Evolutionary conservation across 1,140 invertebrate species (phyloP).

Genomic region (Hycleus cichorii): DNA sequence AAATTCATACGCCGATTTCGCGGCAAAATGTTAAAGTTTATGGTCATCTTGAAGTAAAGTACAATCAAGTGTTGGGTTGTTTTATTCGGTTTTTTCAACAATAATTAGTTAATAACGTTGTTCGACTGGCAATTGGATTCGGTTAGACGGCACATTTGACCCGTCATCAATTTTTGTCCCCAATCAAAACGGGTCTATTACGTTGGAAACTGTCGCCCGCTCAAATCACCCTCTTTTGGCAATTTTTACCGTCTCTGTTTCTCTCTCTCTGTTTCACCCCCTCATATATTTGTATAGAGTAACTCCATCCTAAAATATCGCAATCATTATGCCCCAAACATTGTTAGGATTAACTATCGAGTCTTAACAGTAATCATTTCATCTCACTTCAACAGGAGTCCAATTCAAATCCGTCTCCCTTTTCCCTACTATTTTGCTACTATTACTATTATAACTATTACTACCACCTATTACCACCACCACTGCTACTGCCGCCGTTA

Average conservation of each 20-base stretch:
- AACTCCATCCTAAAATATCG: conserved; percentile 13
- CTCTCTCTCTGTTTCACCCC: background rate
- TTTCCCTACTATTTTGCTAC: background rate
- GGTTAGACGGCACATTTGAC: background rate
- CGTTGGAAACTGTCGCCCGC: background rate
- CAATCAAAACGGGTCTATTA: conserved; percentile 10
- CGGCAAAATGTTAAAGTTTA: too few species aligned
- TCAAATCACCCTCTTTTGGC: too few species aligned
- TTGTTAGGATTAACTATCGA: conserved; percentile 26
- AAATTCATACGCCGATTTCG: too few species aligned
- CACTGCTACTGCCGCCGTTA: background rate
- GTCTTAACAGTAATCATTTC: conserved; percentile 24
- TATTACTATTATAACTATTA: background rate
- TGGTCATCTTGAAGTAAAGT: too few species aligned
- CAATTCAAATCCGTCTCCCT: background rate
- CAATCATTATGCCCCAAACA: conserved; percentile 15
- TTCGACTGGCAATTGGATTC: too few species aligned
- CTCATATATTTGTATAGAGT: background rate
- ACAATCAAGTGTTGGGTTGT: too few species aligned
- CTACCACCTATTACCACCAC: background rate
- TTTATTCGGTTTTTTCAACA: too few species aligned
- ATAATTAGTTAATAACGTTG: too few species aligned
- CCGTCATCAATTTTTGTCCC: conserved; percentile 12
- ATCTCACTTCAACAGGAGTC: conserved; percentile 3
- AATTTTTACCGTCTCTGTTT: background rate